phyloP scores from a whole-genome alignment of 2,888 invertebrate species.

The Pyralis farinalis region DNA sequence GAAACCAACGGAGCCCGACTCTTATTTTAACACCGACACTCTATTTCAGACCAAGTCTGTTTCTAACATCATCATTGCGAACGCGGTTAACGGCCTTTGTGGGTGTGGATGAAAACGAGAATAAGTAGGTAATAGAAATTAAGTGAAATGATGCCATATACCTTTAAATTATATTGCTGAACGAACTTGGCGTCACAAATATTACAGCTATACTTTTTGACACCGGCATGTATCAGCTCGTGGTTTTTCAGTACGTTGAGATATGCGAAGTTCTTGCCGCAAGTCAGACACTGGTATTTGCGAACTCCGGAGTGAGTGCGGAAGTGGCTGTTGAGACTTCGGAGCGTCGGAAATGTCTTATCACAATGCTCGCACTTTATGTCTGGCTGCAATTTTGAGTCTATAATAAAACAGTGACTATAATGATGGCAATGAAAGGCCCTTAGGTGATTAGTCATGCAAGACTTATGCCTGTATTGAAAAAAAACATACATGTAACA shows the following conservation, averaged over 20 bases:
- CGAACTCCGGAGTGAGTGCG: conserved; percentile 81
- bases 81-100: too few relatives aligned
- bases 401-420: conserved; percentile 20
- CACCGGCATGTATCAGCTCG: conserved; percentile 85
- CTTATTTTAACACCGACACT: too few relatives aligned
- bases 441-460: too few relatives aligned
- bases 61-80: too few relatives aligned
- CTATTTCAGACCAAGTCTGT: too few relatives aligned
- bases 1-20: too few relatives aligned
- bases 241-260: conserved; percentile 86
- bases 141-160: too few relatives aligned
- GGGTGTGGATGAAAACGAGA: too few relatives aligned
- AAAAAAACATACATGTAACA: too few relatives aligned
- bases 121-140: too few relatives aligned
- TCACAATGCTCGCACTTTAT: conserved; percentile 70
- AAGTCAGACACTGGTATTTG: conserved; percentile 82
- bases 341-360: conserved; percentile 75
- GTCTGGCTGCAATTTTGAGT: conserved; percentile 55
- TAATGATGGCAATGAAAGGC: too few relatives aligned
- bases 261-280: conserved; percentile 84
- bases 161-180: conserved; percentile 70
- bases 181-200: conserved; percentile 83
- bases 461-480: too few relatives aligned
- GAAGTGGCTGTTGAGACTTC: conserved; percentile 81
- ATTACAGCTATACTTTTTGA: conserved; percentile 86